Base-by-base conservation (phyloP, 2,797 vertebrate species). In the Allobates femoralis region DNA sequence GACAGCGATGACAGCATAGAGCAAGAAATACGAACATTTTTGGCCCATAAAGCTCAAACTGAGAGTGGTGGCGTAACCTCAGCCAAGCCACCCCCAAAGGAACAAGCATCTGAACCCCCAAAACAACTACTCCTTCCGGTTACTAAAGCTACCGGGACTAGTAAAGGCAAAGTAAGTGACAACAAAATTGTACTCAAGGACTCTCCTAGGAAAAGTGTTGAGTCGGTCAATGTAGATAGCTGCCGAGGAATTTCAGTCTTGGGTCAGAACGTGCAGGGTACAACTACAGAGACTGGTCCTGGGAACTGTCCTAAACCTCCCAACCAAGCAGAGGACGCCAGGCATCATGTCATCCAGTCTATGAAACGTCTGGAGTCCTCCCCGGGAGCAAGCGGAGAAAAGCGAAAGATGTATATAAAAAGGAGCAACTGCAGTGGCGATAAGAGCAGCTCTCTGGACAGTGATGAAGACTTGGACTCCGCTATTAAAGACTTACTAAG, bases 1-100 rank as follows among this genome's bases (percentile, higher is more conserved):
- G 98, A 99, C 87, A 99, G 98, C 0, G 97, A 98, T 19, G 97
- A 99, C 51, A 97, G 98, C 50, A 99, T 99, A 8, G 98, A 99
- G 90, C 97, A 96, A 89, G 98, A 99, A 91, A 99, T 99, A 91
- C 92, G 94, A 77, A 96, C 93, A 0, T 99, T 98, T 89, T 91
- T 99, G 67, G 98, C 98, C 87, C 94, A 96, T 89, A 99, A 98
- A 91, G 97, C 97, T 0, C 96, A 96, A 91, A 92, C 96, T 0
- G 94, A 94, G 83, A 92, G 92, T 71, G 89, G 94, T 79, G 90
- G 90, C 55, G 37, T 93, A 15, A 83, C 86, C 30, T 56, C 91
- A 1, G 74, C 88, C 23, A 60, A 77, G 81, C 53, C 21, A 76
- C 3, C 60, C 21, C 23, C 87, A 0, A 87, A 85, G 62, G 67